Evolutionary conservation across 2,797 vertebrate species (phyloP).

Genomic region (Phataginus tetradactyla): DNA sequence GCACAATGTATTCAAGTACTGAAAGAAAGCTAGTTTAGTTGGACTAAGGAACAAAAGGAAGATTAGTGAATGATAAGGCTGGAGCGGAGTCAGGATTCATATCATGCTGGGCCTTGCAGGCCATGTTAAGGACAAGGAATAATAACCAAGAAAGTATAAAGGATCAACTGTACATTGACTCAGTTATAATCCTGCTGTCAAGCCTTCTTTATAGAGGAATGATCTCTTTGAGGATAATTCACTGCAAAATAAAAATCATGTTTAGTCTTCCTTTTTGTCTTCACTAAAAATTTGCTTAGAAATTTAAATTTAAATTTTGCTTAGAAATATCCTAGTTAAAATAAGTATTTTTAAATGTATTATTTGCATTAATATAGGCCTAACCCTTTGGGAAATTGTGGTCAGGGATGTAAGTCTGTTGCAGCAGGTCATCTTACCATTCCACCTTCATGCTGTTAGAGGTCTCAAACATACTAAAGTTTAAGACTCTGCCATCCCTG

Average conservation of each 20-base stretch:
- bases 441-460: background rate
- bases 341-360: background rate
- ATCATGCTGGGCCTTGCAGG: background rate
- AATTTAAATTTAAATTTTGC: conserved; percentile 34
- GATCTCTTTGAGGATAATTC: conserved; percentile 22
- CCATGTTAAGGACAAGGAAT: background rate
- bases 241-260: conserved; percentile 13
- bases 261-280: conserved; percentile 14
- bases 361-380: background rate
- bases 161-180: background rate
- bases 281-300: conserved; percentile 29
- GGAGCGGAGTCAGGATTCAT: background rate
- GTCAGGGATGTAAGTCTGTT: background rate
- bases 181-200: background rate
- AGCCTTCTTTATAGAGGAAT: background rate
- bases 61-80: background rate
- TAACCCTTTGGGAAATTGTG: conserved; percentile 7
- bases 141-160: background rate
- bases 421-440: background rate
- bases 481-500: background rate
- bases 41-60: background rate
- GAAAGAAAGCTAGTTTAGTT: background rate
- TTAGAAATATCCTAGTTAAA: background rate
- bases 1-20: background rate
- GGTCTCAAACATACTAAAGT: background rate